phyloP scores from a whole-genome alignment of 2,113 vertebrate species.

The Heloderma charlesbogerti region DNA sequence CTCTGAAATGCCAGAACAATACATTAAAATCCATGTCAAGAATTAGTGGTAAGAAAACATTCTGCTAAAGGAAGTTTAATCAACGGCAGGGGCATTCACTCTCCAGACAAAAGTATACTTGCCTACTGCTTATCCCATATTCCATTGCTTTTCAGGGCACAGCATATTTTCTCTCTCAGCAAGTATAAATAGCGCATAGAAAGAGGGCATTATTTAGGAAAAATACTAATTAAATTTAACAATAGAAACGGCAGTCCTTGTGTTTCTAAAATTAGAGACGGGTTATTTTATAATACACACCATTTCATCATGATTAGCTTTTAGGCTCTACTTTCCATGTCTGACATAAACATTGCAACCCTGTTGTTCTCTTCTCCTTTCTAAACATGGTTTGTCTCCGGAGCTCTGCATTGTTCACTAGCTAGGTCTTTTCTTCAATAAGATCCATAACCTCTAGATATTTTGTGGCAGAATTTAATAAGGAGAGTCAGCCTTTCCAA shows the following conservation, averaged over 20 bases:
- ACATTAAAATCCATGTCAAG: neutral
- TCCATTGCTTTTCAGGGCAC: constrained; percentile 63
- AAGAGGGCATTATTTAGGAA: constrained; percentile 78
- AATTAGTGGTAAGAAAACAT: constrained; percentile 46
- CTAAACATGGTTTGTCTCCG: constrained; percentile 75
- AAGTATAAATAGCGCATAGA: constrained; percentile 80
- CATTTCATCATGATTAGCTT: constrained; percentile 75
- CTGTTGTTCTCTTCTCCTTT: constrained; percentile 73
- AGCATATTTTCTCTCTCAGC: constrained; percentile 64
- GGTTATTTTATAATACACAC: constrained; percentile 78
- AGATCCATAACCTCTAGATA: constrained; percentile 52
- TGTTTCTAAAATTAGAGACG: constrained; percentile 82
- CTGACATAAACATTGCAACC: constrained; percentile 66
- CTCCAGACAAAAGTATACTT: constrained; percentile 65
- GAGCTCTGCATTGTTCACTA: constrained; percentile 67
- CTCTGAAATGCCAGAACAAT: neutral
- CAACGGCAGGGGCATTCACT: constrained; percentile 30
- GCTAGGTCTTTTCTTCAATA: constrained; percentile 57
- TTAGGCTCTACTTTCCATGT: constrained; percentile 64
- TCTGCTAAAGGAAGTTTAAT: constrained; percentile 41
- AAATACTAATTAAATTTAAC: constrained; percentile 85
- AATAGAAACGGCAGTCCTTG: constrained; percentile 75
- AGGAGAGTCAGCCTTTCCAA: constrained; percentile 53
- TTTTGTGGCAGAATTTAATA: constrained; percentile 65
- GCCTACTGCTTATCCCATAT: constrained; percentile 42